Evolutionary conservation across 2,113 vertebrate genomes (phyloP).

Genomic region (Nipponia nippon): DNA sequence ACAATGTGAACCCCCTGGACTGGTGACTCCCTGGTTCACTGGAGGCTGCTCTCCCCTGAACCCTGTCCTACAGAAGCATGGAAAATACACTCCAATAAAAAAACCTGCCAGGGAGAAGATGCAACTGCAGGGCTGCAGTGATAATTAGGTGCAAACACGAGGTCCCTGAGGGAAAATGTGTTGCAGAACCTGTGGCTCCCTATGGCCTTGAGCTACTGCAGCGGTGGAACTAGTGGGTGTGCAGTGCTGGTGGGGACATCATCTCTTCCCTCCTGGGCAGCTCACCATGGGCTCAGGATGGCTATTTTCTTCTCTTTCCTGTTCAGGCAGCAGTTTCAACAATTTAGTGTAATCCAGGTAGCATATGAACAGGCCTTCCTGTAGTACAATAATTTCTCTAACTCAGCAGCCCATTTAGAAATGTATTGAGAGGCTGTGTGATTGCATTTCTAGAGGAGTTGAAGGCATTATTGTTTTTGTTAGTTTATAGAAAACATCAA

Average conservation of each 20-base stretch:
- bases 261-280: background rate
- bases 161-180: background rate
- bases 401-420: background rate
- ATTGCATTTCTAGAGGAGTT: background rate
- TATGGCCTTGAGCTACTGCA: background rate
- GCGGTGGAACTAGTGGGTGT: accelerated
- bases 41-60: background rate
- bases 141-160: background rate
- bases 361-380: background rate
- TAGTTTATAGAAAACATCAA: background rate
- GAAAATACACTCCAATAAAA: background rate
- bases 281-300: accelerated
- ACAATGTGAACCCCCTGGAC: background rate
- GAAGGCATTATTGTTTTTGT: background rate
- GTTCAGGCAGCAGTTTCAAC: background rate
- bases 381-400: background rate
- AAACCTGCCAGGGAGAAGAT: background rate
- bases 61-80: background rate
- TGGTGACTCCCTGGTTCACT: accelerated
- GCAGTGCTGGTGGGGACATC: background rate
- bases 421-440: background rate
- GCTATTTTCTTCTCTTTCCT: background rate
- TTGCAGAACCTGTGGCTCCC: background rate
- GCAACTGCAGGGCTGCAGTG: accelerated
- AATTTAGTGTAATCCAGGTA: background rate